phyloP scores from a whole-genome alignment of 2,113 vertebrate species.

The Festucalex cinctus region DNA sequence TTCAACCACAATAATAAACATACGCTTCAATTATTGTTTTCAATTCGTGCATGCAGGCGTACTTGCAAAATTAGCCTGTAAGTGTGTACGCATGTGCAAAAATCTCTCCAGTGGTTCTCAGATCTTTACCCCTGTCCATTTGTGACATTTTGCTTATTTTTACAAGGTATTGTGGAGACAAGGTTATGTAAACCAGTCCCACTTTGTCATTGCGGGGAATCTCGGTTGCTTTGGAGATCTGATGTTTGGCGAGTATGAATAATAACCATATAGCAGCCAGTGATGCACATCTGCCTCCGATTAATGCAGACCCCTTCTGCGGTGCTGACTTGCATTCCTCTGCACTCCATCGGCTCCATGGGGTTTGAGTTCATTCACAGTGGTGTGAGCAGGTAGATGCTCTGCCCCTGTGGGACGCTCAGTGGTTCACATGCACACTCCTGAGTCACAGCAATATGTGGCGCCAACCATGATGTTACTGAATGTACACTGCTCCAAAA shows the following conservation, averaged over 20 bases:
- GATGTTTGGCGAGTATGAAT: conserved; percentile 68
- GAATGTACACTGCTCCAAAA: too few relatives aligned
- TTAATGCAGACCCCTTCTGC: conserved; percentile 68
- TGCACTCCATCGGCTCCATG: conserved; percentile 53
- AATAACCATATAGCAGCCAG: conserved; percentile 65
- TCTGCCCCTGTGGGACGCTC: conserved; percentile 31
- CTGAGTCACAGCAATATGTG: neutral
- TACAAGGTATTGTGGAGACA: conserved; percentile 62
- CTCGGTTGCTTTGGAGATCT: conserved; percentile 48
- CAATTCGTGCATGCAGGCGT: neutral
- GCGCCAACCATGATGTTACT: neutral
- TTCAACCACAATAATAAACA: neutral
- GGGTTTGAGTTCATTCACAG: conserved; percentile 59
- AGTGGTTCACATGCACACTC: conserved; percentile 16
- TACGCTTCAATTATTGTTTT: neutral
- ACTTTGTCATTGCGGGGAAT: conserved; percentile 63
- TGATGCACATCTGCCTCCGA: conserved; percentile 70
- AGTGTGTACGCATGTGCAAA: neutral
- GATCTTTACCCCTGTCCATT: conserved; percentile 55
- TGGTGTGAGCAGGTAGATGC: conserved; percentile 55
- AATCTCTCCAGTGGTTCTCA: conserved; percentile 43
- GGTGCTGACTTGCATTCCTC: conserved; percentile 65
- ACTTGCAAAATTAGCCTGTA: neutral
- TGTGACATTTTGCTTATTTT: conserved; percentile 66
- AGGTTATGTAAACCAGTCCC: conserved; percentile 72